Percentiles rank a stretch among this genome's conserved stretches.
These are phyloP conservation scores for Oxystoma pomonae DNA, from an alignment of 2,888 invertebrate species.

Conservation along the genomic window DNA sequence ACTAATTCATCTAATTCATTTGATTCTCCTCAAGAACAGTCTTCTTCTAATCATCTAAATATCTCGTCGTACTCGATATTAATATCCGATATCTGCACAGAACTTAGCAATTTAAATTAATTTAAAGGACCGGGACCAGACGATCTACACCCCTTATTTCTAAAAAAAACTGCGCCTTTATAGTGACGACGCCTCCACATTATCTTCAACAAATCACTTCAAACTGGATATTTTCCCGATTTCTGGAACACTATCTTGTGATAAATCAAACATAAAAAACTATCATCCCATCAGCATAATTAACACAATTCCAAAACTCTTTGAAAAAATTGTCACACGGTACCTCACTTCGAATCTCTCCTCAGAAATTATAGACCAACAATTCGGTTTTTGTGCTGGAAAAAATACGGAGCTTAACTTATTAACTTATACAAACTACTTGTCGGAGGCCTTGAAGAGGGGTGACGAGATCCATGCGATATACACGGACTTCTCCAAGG, in stretches of 20 bases:
- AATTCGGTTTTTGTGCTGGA: background rate
- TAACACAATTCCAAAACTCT: background rate
- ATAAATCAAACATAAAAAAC: background rate
- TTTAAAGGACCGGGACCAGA: background rate
- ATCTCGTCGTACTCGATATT: background rate
- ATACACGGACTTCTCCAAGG: conserved; percentile 1
- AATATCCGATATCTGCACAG: background rate
- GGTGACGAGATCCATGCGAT: background rate
- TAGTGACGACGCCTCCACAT: background rate
- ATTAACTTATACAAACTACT: background rate
- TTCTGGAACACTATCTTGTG: background rate
- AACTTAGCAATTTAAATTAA: background rate
- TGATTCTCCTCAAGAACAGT: background rate
- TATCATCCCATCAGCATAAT: background rate
- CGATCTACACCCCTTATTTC: background rate
- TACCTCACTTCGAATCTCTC: background rate
- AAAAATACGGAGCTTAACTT: background rate
- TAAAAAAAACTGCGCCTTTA: no score
- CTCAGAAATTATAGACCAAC: background rate
- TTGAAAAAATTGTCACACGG: background rate
- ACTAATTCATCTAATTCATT: background rate
- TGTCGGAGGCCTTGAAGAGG: background rate
- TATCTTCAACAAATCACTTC: background rate
- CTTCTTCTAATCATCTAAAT: background rate
- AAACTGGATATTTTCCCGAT: background rate